phyloP scores from a whole-genome alignment of 2,113 vertebrate genomes.

The Chionis minor region DNA sequence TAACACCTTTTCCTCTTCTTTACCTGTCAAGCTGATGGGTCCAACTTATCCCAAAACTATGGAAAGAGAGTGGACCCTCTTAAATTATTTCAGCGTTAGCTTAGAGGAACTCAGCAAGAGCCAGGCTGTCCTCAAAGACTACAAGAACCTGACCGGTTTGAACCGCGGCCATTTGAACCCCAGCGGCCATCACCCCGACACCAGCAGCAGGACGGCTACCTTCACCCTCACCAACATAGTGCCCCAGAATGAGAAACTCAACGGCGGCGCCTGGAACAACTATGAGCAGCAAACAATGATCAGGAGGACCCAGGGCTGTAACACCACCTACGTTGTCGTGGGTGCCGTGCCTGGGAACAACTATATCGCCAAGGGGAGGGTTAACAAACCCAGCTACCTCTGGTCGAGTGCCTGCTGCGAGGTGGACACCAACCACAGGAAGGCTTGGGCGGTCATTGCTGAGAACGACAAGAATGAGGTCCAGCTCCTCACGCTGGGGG shows the following conservation, averaged over 20 bases:
- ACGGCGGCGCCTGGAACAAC: constrained; percentile 69
- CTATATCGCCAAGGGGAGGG: constrained; percentile 26
- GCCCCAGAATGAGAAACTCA: constrained; percentile 76
- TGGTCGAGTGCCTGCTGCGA: constrained; percentile 57
- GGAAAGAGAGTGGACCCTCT: constrained; percentile 14
- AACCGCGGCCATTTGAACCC: constrained; percentile 80
- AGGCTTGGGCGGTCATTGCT: constrained; percentile 46
- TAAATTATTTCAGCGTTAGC: neutral
- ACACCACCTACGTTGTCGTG: neutral
- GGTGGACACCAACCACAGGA: neutral
- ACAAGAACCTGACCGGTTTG: constrained; percentile 26
- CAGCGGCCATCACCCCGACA: constrained; percentile 69
- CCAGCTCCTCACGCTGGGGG: neutral
- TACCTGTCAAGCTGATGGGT: neutral
- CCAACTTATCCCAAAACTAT: neutral
- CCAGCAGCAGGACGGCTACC: constrained; percentile 68
- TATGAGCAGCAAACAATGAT: constrained; percentile 56
- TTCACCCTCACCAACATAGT: constrained; percentile 84
- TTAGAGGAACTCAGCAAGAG: neutral
- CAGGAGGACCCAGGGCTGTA: neutral
- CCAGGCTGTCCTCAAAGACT: constrained; percentile 48
- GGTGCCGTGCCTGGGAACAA: constrained; percentile 62
- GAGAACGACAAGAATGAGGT: constrained; percentile 3
- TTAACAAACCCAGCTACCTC: constrained; percentile 58
- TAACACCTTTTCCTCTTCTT: neutral